A percentile compares a stretch with the other conserved stretches of the same genome.
phyloP scores from a whole-genome alignment of 2,888 invertebrate genomes.

The Bombylius major region DNA sequence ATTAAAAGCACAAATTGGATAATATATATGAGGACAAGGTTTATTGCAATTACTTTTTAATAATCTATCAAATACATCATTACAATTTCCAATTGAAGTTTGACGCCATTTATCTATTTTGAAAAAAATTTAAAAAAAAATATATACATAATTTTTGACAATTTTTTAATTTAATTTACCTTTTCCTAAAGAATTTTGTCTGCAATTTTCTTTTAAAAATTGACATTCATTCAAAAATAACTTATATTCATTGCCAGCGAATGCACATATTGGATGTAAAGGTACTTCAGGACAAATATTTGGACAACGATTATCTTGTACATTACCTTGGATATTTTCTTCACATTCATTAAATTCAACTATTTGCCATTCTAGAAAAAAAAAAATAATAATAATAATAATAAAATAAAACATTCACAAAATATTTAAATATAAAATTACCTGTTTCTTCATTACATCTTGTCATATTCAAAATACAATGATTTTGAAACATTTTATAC shows the following conservation, averaged over 20 bases:
- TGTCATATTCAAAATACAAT: background rate
- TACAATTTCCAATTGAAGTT: background rate
- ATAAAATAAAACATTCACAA: background rate
- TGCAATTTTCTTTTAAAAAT: background rate
- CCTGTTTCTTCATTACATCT: background rate
- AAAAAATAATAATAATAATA: background rate
- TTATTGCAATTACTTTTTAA: background rate
- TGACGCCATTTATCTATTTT: background rate
- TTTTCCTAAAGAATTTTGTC: background rate
- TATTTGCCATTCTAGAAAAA: background rate
- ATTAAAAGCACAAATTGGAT: conserved; percentile 6
- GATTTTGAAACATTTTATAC: background rate
- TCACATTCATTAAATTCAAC: background rate
- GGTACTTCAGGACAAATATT: background rate
- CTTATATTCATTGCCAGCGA: background rate
- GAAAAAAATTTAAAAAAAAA: background rate
- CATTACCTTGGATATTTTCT: background rate
- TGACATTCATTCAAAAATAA: background rate
- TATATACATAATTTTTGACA: background rate
- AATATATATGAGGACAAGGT: background rate
- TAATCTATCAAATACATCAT: background rate
- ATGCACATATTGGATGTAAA: background rate
- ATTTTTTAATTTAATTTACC: background rate
- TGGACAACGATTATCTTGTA: background rate
- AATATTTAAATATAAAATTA: background rate